A percentile compares a stretch with the other conserved stretches of the same genome.
These are phyloP conservation scores for Lycodopsis pacificus DNA, from an alignment of 2,797 vertebrate species.

Conservation along the genomic window DNA sequence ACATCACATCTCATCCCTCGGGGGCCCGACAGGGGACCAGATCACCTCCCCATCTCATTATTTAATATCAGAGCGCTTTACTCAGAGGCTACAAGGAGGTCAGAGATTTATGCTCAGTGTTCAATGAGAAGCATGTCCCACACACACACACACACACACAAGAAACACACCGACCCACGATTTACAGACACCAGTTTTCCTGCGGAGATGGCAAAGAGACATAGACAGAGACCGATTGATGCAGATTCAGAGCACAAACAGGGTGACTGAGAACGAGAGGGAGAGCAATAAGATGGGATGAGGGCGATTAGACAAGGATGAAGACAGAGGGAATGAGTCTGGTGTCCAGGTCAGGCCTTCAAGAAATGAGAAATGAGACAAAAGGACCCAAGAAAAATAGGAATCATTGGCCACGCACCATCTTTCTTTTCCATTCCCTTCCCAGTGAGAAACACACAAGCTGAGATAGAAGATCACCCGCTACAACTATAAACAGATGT, in stretches of 20 bases:
- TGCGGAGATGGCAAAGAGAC: conserved; percentile 25
- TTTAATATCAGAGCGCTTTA: conserved; percentile 75
- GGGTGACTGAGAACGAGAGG: conserved; percentile 15
- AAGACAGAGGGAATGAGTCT: conserved; percentile 36
- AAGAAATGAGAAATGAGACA: conserved; percentile 47
- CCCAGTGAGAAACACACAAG: conserved; percentile 31
- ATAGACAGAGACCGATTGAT: conserved; percentile 17
- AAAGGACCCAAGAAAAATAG: conserved; percentile 64
- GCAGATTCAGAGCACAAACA: conserved; percentile 34
- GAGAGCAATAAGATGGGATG: conserved; percentile 28
- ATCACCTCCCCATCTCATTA: conserved; percentile 72
- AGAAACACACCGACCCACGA: background rate
- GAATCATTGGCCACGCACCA: conserved; percentile 45
- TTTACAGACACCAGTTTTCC: conserved; percentile 44
- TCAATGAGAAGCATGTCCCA: conserved; percentile 61
- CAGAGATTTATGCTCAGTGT: conserved; percentile 71
- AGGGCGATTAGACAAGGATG: conserved; percentile 18
- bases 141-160: background rate
- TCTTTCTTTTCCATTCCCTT: conserved; percentile 42
- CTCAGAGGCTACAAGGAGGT: conserved; percentile 66
- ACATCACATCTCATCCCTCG: conserved; percentile 68
- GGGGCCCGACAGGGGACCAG: conserved; percentile 64
- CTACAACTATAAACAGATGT: conserved; percentile 65
- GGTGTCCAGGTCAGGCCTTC: conserved; percentile 50
- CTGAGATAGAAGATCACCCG: conserved; percentile 32